Base-by-base conservation (phyloP, 2,888 invertebrate genomes). In the Heliconius hortense region DNA sequence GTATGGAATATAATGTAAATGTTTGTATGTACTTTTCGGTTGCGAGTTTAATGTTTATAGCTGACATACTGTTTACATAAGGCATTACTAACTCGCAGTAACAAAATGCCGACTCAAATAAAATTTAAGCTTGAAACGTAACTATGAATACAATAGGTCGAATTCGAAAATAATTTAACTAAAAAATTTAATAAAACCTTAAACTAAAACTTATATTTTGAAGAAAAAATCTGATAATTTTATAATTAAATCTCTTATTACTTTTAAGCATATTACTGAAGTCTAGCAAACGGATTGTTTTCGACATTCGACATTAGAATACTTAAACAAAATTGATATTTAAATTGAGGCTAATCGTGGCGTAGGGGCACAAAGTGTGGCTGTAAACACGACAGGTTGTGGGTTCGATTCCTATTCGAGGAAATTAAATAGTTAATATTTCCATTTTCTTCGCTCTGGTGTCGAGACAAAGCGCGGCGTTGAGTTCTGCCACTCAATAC, bases 31-130 rank as follows among this genome's bases (percentile, higher is more conserved):
- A 63, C 59, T 60, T 74, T 48, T 67, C 73, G 28, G 43, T 59
- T 67, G 26, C 60, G 11, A 31, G 68, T 60, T 74, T 48, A 48
- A 73, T 68, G 73, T 74, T 74, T 74, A 74, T 60, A 68, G 68
- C 68, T 74, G 68, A 68, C 68, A 69, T 35, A 35, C 24, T 26
- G 56, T 56, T 69, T 69, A 69, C 31, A 35, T 35, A 18, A 56
- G 35, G 31, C 24, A 66, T 4, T 66, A 43, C 39, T 66, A 43
- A 24, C 39, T 24, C 31, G 15, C n/a, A 35, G 10, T 56, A 56
- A 1, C n/a, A 7, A 53, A 35, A 31, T 15, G 53, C n/a, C n/a
- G 31, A 53, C n/a, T 69, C 15, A 8, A 5, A 15, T 63, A 21
- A 24, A 39, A n/a, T 64, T 39, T 24, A 24, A 39, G 8, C 24